Percentiles rank a stretch among this genome's conserved stretches.
These are phyloP conservation scores for Gymnoscelis rufifasciata DNA, from an alignment of 2,888 invertebrate genomes.

Conservation along the genomic window DNA sequence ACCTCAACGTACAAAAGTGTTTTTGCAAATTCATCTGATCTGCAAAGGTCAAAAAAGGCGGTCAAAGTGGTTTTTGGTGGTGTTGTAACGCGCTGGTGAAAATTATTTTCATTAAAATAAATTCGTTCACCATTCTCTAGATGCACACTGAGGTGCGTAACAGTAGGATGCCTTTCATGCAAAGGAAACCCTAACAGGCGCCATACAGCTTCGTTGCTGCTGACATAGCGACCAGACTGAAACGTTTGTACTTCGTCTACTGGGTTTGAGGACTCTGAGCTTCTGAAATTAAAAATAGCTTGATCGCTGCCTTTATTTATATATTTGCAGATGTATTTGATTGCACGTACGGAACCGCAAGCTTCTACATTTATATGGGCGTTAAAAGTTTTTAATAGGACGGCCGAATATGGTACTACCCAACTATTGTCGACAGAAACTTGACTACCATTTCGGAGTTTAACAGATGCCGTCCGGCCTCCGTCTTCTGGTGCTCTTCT, in stretches of 20 bases:
- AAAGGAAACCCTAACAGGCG: not conserved
- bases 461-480: not conserved
- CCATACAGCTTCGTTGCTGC: not conserved
- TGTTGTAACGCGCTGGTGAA: no score
- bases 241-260: not conserved
- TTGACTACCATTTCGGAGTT: not conserved
- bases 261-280: no score
- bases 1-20: not conserved
- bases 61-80: not conserved
- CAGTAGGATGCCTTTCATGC: not conserved
- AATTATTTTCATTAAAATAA: no score
- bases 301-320: not conserved
- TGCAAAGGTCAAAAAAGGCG: not conserved
- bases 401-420: not conserved
- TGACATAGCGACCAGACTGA: not conserved
- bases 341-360: not conserved
- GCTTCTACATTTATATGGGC: not conserved
- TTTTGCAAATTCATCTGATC: not conserved
- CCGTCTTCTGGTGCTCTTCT: not conserved
- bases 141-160: no score
- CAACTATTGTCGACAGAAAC: not conserved
- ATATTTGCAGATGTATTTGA: not conserved
- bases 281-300: not conserved
- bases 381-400: not conserved
- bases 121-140: no score